A percentile compares a stretch with the other conserved stretches of the same genome.
Evolutionary conservation across 23 tunicate species (phyloP).

Genomic region (Diplosoma virens): DNA sequence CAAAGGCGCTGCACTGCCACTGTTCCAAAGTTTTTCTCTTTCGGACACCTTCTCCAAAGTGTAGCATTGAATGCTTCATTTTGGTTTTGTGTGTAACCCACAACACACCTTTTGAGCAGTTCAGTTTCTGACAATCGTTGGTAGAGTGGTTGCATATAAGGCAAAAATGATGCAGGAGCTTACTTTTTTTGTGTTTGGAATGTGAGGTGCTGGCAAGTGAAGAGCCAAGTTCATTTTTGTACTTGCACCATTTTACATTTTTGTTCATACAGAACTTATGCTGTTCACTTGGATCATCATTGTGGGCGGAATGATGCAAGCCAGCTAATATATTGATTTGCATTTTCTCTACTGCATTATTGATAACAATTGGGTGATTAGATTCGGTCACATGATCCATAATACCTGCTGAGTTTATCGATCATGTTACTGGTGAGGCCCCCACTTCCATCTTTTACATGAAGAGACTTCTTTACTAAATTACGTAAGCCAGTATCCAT

Average conservation of each 20-base stretch:
- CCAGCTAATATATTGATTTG: constrained; percentile 10
- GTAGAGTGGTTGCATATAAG: constrained; percentile 19
- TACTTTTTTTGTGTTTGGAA: not conserved
- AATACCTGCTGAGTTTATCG: not conserved
- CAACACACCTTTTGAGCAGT: constrained; percentile 5
- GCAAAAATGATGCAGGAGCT: constrained; percentile 15
- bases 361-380: constrained; percentile 1
- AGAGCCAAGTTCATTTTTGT: not conserved
- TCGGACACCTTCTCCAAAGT: constrained; percentile 30
- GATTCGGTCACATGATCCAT: constrained; percentile 8
- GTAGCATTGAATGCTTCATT: constrained; percentile 29
- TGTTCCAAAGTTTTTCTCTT: constrained; percentile 29
- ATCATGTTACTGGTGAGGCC: constrained; percentile 12
- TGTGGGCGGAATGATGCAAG: constrained; percentile 5
- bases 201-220: not conserved
- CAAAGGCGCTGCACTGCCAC: constrained; percentile 4
- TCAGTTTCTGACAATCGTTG: constrained; percentile 7
- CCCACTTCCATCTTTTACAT: constrained; percentile 30
- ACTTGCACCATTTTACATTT: constrained; percentile 4
- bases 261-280: constrained; percentile 6
- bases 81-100: constrained; percentile 24
- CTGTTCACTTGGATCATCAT: constrained; percentile 12
- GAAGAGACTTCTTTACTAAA: not conserved
- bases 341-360: constrained; percentile 15
- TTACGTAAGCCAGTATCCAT: constrained; percentile 28